Conservation (phyloP, 53 echinoderm and acorn worm genomes). For the Temnopleurus reevesii region DNA sequence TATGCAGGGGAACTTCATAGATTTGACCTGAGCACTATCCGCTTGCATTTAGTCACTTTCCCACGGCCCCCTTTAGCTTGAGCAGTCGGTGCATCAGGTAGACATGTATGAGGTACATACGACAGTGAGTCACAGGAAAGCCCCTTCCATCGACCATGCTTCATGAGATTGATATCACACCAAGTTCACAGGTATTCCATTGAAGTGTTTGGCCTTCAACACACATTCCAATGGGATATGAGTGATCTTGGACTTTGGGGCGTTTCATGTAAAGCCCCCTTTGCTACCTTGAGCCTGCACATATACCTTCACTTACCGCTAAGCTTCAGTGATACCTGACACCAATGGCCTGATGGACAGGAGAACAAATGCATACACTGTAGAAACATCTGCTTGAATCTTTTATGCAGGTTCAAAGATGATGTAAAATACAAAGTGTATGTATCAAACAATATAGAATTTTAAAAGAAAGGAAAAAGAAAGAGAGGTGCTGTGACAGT, state of each 20-base stretch:
- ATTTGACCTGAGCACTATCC: not conserved
- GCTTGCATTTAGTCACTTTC: conserved; percentile 15
- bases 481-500: too few relatives aligned
- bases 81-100: not conserved
- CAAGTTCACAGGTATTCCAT: too few relatives aligned
- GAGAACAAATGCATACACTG: not conserved
- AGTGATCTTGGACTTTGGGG: too few relatives aligned
- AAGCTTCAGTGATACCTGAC: not conserved
- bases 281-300: conserved; percentile 7
- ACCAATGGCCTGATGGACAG: not conserved
- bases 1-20: not conserved
- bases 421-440: too few relatives aligned
- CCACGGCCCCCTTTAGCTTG: not conserved
- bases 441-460: too few relatives aligned
- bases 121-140: conserved; percentile 14
- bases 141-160: too few relatives aligned
- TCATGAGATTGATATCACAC: too few relatives aligned
- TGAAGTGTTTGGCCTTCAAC: too few relatives aligned
- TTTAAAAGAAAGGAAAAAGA: too few relatives aligned
- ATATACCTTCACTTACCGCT: conserved; percentile 9
- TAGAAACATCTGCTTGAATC: not conserved
- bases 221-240: too few relatives aligned
- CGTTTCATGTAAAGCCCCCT: too few relatives aligned
- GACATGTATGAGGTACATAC: not conserved
- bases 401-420: too few relatives aligned